Base-by-base conservation (phyloP, 2,888 invertebrate genomes). In the Lycia hirtaria region DNA sequence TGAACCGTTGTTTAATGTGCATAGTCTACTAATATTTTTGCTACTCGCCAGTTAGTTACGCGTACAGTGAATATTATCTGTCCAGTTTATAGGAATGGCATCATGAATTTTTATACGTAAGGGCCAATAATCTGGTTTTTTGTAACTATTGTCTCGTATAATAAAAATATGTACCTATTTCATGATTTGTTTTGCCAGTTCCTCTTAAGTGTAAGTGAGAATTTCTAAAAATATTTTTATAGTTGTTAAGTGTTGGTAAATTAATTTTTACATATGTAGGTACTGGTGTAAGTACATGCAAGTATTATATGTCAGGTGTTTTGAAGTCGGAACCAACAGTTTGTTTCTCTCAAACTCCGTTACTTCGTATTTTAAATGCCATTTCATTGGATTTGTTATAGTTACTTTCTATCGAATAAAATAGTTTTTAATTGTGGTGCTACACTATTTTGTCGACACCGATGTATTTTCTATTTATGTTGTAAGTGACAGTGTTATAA, bases 111-210 rank as follows among this genome's bases (percentile, higher is more conserved):
- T 82, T 65, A 60, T 65, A 87, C 73, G 80, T 71, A 83, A 83
- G 87, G 88, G 90, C 90, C 90, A 89, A 88, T 28, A 9, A 76
- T 77, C 76, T 78, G 83, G 81, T 83, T 83, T 82, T 80, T 80
- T 81, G 75, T 78, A 78, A 80, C 79, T 77, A 76, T 7, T 78
- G 78, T 69, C 71, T 80, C 78, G 64, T 60, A 67, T 62, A 57
- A 64, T 75, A 81, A 77, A 73, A 71, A 77, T 5, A 17, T 47
- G 35, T 49, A n/a, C n/a, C n/a, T n/a, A 66, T 85, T 87, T 87
- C 88, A 88, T 87, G 87, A 90, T 91, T 91, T 89, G 82, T 91
- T 90, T 91, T 88, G 90, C 92, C 92, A 91, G 92, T 92, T 92
- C 92, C 92, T 92, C 87, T 87, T 90, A 87, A 86, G 83, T 87